Evolutionary conservation across 2,797 vertebrate species (phyloP).

Genomic region (Salmo trutta): DNA sequence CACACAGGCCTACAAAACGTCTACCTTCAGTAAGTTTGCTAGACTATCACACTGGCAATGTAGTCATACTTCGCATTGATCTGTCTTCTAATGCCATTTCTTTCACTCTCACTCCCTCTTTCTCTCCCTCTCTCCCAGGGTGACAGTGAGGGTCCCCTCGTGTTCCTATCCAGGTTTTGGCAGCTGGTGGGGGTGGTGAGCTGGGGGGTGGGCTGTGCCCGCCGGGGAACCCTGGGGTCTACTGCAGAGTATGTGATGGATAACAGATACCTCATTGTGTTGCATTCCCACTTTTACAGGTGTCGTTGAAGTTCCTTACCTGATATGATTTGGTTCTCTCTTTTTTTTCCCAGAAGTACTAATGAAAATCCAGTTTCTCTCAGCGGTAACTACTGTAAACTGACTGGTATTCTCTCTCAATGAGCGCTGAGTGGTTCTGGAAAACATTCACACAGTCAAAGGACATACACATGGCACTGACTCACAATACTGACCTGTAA

Average conservation of each 20-base stretch:
- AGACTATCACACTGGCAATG: background rate
- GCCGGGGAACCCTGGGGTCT: slow-evolving; percentile 80
- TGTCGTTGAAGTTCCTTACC: background rate
- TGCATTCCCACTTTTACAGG: background rate
- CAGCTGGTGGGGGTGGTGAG: slow-evolving; percentile 87
- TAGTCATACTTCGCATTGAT: background rate
- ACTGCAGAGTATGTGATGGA: slow-evolving; percentile 70
- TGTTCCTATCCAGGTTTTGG: slow-evolving; percentile 67
- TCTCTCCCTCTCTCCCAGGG: slow-evolving; percentile 71
- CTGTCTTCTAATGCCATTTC: background rate
- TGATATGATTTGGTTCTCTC: background rate
- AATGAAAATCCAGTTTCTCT: slow-evolving; percentile 16
- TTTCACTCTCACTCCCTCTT: background rate
- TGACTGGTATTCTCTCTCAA: background rate
- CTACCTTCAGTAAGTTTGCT: background rate
- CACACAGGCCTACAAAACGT: background rate
- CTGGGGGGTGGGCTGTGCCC: slow-evolving; percentile 90
- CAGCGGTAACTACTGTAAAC: background rate
- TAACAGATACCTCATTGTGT: background rate
- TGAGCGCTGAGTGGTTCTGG: background rate
- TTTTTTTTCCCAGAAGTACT: slow-evolving; percentile 12
- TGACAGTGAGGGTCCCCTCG: slow-evolving; percentile 91
- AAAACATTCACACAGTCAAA: background rate
- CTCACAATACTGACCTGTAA: background rate
- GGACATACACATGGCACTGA: background rate